phyloP scores from a whole-genome alignment of 2,888 invertebrate species.

The Herminia tarsipennalis region DNA sequence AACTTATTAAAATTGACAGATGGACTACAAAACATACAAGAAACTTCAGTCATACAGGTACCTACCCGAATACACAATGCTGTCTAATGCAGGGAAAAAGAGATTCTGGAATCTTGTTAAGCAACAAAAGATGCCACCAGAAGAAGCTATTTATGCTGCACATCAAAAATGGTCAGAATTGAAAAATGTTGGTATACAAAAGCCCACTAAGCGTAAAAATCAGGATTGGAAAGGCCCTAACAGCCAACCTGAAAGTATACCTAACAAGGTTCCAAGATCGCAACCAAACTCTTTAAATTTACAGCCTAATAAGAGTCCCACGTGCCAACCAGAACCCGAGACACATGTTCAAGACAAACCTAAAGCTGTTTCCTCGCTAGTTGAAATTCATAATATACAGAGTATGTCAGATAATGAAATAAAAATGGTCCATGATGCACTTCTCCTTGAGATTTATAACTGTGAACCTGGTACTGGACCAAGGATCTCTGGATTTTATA shows the following conservation, averaged over 20 bases:
- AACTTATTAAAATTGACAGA: slow-evolving; percentile 8
- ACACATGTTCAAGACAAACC: not conserved
- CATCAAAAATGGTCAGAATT: not conserved
- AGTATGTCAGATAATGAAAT: slow-evolving; percentile 6
- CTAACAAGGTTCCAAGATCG: not conserved
- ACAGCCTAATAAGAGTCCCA: not conserved
- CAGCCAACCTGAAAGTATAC: not conserved
- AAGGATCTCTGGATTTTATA: not conserved
- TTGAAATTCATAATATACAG: slow-evolving; percentile 3
- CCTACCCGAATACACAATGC: not conserved
- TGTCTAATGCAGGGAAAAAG: slow-evolving; percentile 3
- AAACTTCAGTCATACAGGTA: not conserved
- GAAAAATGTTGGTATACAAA: not conserved
- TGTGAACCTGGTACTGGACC: slow-evolving; percentile 2
- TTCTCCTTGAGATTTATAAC: slow-evolving; percentile 6
- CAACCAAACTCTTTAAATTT: not conserved
- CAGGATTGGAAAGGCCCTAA: not conserved
- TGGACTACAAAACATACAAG: not conserved
- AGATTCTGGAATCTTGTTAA: slow-evolving; percentile 10
- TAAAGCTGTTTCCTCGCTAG: not conserved
- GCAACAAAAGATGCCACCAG: not conserved
- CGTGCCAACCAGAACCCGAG: too few species aligned
- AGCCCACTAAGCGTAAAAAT: not conserved
- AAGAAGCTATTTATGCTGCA: not conserved
- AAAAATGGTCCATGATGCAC: slow-evolving; percentile 2